Percentiles rank a stretch among this genome's conserved stretches.
Evolutionary conservation across 2,888 invertebrate species (phyloP).

Genomic region (Furcula furcula): DNA sequence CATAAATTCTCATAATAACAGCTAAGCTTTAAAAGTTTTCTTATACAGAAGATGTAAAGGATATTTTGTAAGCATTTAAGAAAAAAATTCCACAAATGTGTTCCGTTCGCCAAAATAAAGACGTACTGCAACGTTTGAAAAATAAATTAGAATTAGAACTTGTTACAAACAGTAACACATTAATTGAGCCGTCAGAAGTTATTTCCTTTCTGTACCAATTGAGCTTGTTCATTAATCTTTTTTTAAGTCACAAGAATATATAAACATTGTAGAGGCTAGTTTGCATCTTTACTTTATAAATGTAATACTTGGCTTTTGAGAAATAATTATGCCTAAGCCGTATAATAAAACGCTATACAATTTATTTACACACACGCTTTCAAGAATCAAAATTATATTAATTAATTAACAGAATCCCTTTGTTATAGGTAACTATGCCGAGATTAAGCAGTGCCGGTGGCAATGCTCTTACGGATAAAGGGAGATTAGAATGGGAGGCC

Average conservation of each 20-base stretch:
- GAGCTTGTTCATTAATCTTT: conserved; percentile 20
- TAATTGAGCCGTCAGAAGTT: conserved; percentile 24
- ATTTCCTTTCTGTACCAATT: conserved; percentile 41
- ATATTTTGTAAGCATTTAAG: too few species aligned
- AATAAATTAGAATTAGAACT: conserved; percentile 11
- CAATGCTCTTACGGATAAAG: conserved; percentile 70
- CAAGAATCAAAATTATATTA: neutral
- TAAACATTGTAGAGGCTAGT: neutral
- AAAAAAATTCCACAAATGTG: too few species aligned
- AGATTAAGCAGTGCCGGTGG: conserved; percentile 74
- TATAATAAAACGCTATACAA: neutral
- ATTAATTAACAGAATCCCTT: conserved; percentile 12
- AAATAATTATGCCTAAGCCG: neutral
- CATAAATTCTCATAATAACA: too few species aligned
- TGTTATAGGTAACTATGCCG: conserved; percentile 87
- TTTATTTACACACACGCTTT: neutral
- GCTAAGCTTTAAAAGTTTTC: too few species aligned
- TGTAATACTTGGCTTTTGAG: neutral
- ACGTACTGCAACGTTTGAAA: neutral
- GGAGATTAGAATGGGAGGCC: conserved; percentile 86
- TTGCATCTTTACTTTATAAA: neutral
- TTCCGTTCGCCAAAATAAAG: too few species aligned
- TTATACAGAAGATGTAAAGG: too few species aligned
- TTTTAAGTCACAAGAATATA: neutral
- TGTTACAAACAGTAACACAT: conserved; percentile 32